These are phyloP conservation scores for Eudorcas thomsonii DNA, from an alignment of 2,113 vertebrate species.

Conservation along the genomic window DNA sequence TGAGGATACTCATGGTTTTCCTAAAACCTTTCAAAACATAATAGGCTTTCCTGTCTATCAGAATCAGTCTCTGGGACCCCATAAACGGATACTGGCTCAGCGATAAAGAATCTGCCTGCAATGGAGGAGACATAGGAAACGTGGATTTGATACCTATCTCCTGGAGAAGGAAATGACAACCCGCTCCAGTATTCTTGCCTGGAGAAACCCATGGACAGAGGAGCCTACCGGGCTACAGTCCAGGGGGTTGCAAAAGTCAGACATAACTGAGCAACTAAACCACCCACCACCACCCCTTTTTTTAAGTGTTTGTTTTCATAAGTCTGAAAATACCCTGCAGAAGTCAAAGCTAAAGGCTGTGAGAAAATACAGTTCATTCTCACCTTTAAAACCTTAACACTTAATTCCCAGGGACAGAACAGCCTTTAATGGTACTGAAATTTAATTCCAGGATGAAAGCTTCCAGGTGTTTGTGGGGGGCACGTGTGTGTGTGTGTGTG, in stretches of 20 bases:
- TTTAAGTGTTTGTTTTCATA: not conserved
- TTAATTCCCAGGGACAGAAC: not conserved
- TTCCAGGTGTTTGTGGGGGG: not conserved
- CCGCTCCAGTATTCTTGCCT: not conserved
- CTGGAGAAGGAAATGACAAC: not conserved
- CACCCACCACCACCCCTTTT: not conserved
- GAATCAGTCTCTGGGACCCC: not conserved
- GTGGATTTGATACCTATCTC: not conserved
- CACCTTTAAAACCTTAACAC: not conserved
- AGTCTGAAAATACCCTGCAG: not conserved
- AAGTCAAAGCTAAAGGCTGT: not conserved
- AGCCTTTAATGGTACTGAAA: not conserved
- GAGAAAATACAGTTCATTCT: not conserved
- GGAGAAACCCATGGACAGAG: not conserved
- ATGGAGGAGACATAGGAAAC: not conserved
- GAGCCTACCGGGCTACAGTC: not conserved
- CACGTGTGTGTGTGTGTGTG: not conserved
- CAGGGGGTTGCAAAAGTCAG: not conserved
- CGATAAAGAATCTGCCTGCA: not conserved
- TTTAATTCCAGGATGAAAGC: not conserved
- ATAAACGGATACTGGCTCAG: not conserved
- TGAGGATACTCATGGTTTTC: not conserved
- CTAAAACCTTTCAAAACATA: not conserved
- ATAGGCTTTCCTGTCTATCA: not conserved
- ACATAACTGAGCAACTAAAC: not conserved